Base-by-base conservation (phyloP, 2,113 vertebrate species). In the Oreochromis niloticus region DNA sequence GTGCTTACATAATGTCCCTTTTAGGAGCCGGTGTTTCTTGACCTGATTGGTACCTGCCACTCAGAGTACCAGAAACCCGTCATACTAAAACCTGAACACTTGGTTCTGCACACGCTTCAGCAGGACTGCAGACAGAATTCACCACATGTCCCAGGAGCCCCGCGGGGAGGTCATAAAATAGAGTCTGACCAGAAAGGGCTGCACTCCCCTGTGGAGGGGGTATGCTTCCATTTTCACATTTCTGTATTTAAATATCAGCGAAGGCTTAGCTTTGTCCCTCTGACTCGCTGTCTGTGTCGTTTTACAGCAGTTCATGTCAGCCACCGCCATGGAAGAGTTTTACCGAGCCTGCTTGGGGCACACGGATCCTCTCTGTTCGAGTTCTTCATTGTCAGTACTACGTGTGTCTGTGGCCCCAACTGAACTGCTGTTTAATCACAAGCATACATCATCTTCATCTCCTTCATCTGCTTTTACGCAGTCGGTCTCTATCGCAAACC, bases 21-120 rank as follows among this genome's bases (percentile, higher is more conserved):
- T 17, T 36, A 99, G 99, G 96, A 97, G 3, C 97, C 98, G 2
- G 16, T 98, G 50, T 98, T 97, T 88, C 91, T 99, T 91, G 97
- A 99, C 86, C 88, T 99, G 91, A 95, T 98, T 68, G 99, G 98
- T 80, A 99, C 97, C 80, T 99, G 98, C 93, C 97, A 98, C 89
- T 97, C 98, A 10, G 97, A 97, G 81, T 93, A 80, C 79, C 91
- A 55, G 55, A 96, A 96, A 68, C 98, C 98, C 22, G 91, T 89
- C 54, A 86, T 97, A 27, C 93, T 99, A 85, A 96, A 88, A 54
- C 91, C 97, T 52, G 97, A 95, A 86, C 97, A 99, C 86, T 95
- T 99, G 41, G 66, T 63, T 14, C 87, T 95, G 68, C 97, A 97
- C 89, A 94, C 88, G 80, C 95, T 92, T 6, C 96, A 98, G 85